phyloP scores from a whole-genome alignment of 2,888 invertebrate species.

The Agonopterix subpropinquella region DNA sequence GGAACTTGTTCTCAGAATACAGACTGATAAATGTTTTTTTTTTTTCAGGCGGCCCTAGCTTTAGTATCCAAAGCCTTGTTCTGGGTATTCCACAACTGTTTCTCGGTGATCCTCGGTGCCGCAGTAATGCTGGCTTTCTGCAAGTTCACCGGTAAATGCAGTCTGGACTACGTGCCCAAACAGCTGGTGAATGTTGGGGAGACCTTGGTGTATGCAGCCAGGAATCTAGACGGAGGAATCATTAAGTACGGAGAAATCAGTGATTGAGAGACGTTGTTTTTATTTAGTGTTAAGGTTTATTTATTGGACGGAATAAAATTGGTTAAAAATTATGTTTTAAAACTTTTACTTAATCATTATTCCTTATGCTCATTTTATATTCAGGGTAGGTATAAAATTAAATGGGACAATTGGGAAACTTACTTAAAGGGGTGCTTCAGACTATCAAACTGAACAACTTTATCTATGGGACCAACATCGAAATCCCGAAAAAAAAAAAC shows the following conservation, averaged over 20 bases:
- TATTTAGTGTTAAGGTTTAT: not conserved
- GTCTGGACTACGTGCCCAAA: conserved; percentile 2
- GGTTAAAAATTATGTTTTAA: too few relatives aligned
- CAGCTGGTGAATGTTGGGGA: conserved; percentile 6
- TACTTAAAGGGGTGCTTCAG: too few relatives aligned
- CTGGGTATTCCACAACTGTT: conserved; percentile 12
- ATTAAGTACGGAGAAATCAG: not conserved
- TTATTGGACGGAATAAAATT: not conserved
- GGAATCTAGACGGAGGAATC: conserved; percentile 6
- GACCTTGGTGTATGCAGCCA: conserved; percentile 5
- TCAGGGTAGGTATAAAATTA: too few relatives aligned
- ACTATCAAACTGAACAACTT: too few relatives aligned
- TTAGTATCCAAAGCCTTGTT: conserved; percentile 10
- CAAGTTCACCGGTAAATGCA: conserved; percentile 17
- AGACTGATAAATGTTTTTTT: not conserved
- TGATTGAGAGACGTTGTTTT: not conserved
- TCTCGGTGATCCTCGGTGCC: conserved; percentile 13
- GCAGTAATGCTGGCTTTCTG: conserved; percentile 14
- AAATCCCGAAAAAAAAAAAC: too few relatives aligned
- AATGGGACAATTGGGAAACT: too few relatives aligned
- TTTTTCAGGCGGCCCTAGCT: conserved; percentile 15
- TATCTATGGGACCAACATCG: too few relatives aligned
- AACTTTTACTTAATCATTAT: too few relatives aligned
- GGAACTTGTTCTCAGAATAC: too few relatives aligned
- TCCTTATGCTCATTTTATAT: too few relatives aligned